Base-by-base conservation (phyloP, 2,888 invertebrate species). In the Lasioglossum calceatum region DNA sequence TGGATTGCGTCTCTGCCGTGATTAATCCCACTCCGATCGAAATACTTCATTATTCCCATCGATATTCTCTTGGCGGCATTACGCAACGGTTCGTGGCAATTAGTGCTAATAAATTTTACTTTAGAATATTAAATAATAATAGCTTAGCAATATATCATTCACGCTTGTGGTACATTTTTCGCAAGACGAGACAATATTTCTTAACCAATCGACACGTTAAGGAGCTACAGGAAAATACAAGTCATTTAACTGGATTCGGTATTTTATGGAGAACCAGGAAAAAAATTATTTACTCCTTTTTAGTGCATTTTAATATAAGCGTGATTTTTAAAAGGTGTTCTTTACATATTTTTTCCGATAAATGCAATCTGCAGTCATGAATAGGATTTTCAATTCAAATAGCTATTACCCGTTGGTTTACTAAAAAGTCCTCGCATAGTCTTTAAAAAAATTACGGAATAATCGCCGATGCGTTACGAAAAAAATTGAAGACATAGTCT, bases 31-130 rank as follows among this genome's bases (percentile, higher is more conserved):
- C 19, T 36, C 36, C 36, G 32, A 67, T 67, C 10, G 67, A 36
- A 67, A 64, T 64, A 64, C 61, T 64, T 64, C n/a, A 64, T 64
- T 64, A 32, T 64, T 64, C 27, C 61, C 61, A 16, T 32, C 61
- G 27, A 27, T 16, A 64, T 64, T 32, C 61, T 64, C 61, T 64
- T 32, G 61, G 12, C 32, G 14, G 61, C 27, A 32, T 64, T 64
- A 32, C 61, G 16, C 61, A 64, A 64, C 61, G 61, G 16, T 64
- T 64, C 61, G 5, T 16, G 14, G 61, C 27, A 64, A 64, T 64
- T 64, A 64, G 14, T 7, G 27, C 61, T 16, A 64, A 64, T 64
- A 16, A 64, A 64, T 44, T 44, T 44, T 27, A 32, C 5, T 54
- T 19, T 23, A 23, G 23, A 23, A 23, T 23, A 54, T 23, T 10